phyloP scores from a whole-genome alignment of 2,113 vertebrate genomes.

The Takifugu flavidus region DNA sequence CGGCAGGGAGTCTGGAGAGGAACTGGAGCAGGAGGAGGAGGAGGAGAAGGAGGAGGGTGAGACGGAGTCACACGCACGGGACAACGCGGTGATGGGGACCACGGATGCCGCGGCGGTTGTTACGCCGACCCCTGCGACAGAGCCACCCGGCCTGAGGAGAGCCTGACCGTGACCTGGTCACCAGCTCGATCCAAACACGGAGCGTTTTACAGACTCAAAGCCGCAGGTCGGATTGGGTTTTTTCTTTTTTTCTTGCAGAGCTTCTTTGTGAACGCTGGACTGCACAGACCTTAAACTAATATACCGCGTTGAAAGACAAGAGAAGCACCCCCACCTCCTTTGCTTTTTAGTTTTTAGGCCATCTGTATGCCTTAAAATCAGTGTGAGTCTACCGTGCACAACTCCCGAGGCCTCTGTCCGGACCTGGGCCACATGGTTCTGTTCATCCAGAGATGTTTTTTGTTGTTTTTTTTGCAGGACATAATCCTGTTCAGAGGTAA shows the following conservation, averaged over 20 bases:
- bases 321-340: no score
- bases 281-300: conserved; percentile 20
- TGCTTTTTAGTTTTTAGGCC: conserved; percentile 38
- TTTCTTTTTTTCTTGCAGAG: conserved; percentile 3
- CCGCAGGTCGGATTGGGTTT: conserved; percentile 62
- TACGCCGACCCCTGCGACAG: conserved; percentile 16
- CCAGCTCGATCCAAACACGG: conserved; percentile 23
- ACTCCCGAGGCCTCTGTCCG: conserved; percentile 38
- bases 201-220: conserved; percentile 50
- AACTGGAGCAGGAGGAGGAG: conserved; percentile 13
- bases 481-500: conserved; percentile 29
- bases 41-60: conserved; percentile 17
- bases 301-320: no score
- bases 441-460: conserved; percentile 14
- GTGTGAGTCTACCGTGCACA: conserved; percentile 54
- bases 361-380: conserved; percentile 71
- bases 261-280: conserved; percentile 52
- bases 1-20: conserved; percentile 6
- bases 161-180: conserved; percentile 18
- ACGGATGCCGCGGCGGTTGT: no score
- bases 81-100: conserved; percentile 12
- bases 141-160: conserved; percentile 32
- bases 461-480: conserved; percentile 41
- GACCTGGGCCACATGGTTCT: conserved; percentile 10
- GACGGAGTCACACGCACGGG: conserved; percentile 19